Evolutionary conservation across 2,888 invertebrate species (phyloP).

Genomic region (Drosophila robusta): DNA sequence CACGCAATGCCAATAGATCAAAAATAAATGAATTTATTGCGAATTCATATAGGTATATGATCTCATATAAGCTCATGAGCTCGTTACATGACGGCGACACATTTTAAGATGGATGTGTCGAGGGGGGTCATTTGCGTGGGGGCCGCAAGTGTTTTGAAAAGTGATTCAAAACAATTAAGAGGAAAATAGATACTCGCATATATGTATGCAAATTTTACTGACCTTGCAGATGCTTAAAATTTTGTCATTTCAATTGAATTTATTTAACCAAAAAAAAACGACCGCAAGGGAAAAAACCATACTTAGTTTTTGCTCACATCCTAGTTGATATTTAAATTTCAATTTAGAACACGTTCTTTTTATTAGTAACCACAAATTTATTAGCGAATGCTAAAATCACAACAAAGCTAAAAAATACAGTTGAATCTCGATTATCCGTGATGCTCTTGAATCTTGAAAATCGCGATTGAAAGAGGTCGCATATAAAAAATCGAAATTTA

Average conservation of each 20-base stretch:
- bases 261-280: neutral
- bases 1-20: conserved; percentile 52
- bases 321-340: conserved; percentile 28
- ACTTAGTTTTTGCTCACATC: conserved; percentile 15
- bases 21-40: conserved; percentile 32
- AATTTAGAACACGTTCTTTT: conserved; percentile 26
- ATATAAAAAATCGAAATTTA: too few species aligned
- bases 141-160: conserved; percentile 31
- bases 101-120: conserved; percentile 7
- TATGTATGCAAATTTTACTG: conserved; percentile 22
- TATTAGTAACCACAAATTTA: conserved; percentile 27
- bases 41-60: conserved; percentile 20
- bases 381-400: conserved; percentile 7
- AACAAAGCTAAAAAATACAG: neutral
- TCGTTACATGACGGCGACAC: conserved; percentile 48
- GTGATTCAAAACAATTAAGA: conserved; percentile 66
- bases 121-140: conserved; percentile 39
- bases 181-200: conserved; percentile 30
- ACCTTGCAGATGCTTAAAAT: conserved; percentile 36
- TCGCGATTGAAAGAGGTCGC: too few species aligned
- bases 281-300: conserved; percentile 24
- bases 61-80: conserved; percentile 50
- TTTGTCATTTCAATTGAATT: conserved; percentile 19
- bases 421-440: too few species aligned
- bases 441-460: too few species aligned